Conservation (phyloP, 2,797 vertebrate species). For the Lepilemur ruficaudatus region DNA sequence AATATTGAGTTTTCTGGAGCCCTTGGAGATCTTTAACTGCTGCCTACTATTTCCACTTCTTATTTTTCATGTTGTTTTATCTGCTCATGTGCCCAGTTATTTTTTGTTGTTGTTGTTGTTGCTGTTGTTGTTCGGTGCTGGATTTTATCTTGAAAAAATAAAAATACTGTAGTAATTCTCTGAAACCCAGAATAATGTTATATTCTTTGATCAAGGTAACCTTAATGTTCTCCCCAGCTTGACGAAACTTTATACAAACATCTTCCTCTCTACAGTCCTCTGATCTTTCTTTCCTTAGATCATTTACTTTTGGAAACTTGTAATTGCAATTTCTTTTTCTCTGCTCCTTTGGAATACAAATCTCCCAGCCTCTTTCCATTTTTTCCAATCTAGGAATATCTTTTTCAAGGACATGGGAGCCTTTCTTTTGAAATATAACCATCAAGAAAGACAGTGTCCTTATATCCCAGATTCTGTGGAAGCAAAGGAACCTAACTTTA, state of each 20-base stretch:
- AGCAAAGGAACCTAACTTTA: background rate
- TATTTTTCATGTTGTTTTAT: background rate
- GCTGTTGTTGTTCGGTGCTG: background rate
- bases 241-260: background rate
- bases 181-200: background rate
- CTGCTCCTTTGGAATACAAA: background rate
- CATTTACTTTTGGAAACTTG: background rate
- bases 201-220: background rate
- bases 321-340: background rate
- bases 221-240: background rate
- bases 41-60: background rate
- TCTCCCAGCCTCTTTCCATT: background rate
- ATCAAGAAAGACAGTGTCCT: background rate
- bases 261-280: background rate
- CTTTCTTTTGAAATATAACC: background rate
- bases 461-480: background rate
- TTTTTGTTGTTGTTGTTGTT: background rate
- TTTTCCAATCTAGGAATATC: background rate
- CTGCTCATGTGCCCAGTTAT: background rate
- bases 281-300: background rate
- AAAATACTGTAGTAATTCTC: background rate
- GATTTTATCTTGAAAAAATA: background rate
- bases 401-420: background rate
- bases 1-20: background rate
- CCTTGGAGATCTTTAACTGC: background rate